phyloP scores from a whole-genome alignment of 2,888 invertebrate species.

The Trilocha varians region DNA sequence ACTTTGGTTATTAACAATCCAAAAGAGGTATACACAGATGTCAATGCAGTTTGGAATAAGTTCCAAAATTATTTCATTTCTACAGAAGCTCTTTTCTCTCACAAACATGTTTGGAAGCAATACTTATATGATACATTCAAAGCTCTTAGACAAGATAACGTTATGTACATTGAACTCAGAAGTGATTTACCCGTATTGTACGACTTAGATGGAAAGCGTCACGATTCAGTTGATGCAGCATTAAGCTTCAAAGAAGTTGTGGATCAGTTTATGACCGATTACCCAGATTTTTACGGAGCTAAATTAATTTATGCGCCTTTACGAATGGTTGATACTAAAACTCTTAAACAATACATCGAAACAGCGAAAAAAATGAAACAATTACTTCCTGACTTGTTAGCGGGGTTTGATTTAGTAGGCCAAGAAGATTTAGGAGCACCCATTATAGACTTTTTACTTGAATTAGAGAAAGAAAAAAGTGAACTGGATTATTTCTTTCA shows the following conservation, averaged over 20 bases:
- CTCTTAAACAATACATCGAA: constrained; percentile 60
- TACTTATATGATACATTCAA: constrained; percentile 77
- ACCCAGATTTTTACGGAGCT: constrained; percentile 79
- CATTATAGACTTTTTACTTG: constrained; percentile 70
- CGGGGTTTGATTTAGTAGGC: constrained; percentile 87
- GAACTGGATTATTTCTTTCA: constrained; percentile 81
- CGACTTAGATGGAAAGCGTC: constrained; percentile 75
- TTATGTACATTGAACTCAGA: constrained; percentile 80
- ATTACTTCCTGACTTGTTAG: constrained; percentile 77
- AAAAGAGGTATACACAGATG: constrained; percentile 56
- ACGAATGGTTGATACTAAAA: constrained; percentile 50
- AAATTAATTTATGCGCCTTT: constrained; percentile 80
- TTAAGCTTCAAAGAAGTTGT: constrained; percentile 68
- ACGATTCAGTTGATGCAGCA: constrained; percentile 68
- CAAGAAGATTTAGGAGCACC: constrained; percentile 83
- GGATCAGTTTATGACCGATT: constrained; percentile 69
- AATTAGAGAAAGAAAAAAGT: constrained; percentile 59
- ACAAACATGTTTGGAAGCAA: constrained; percentile 77
- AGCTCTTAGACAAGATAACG: constrained; percentile 77
- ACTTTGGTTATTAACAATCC: constrained; percentile 69
- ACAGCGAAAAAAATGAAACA: constrained; percentile 53
- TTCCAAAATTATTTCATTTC: constrained; percentile 73
- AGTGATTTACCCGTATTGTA: constrained; percentile 76
- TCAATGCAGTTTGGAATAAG: constrained; percentile 74
- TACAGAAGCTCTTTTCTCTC: constrained; percentile 68